Percentiles rank a stretch among this genome's conserved stretches.
phyloP scores from a whole-genome alignment of 2,797 vertebrate genomes.

The Eremophila alpestris region DNA sequence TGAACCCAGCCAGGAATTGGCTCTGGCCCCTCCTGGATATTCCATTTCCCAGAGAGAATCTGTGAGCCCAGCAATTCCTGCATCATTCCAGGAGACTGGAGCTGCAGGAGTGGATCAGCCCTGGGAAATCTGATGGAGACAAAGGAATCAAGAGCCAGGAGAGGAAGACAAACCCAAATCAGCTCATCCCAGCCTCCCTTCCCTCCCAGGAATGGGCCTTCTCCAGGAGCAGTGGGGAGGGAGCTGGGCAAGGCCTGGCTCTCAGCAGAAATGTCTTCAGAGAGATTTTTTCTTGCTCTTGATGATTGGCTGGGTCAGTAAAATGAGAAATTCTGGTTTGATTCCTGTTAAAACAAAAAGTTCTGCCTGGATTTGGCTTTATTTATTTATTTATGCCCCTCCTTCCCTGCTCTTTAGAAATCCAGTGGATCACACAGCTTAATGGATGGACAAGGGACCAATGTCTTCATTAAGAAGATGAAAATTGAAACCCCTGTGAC shows the following conservation, averaged over 20 bases:
- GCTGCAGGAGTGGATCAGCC: not conserved
- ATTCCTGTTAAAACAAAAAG: not conserved
- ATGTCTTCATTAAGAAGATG: not conserved
- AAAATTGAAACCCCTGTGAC: not conserved
- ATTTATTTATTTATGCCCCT: not conserved
- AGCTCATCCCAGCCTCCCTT: not conserved
- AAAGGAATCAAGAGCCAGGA: not conserved
- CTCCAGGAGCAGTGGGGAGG: not conserved
- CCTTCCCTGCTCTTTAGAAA: not conserved
- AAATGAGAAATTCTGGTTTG: not conserved
- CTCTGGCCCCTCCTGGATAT: accelerated
- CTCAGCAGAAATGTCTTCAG: not conserved
- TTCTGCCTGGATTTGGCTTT: not conserved
- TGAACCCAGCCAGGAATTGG: not conserved
- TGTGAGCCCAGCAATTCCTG: not conserved
- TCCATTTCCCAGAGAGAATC: not conserved
- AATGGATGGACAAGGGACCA: not conserved
- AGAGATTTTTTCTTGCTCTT: not conserved
- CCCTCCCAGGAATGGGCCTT: not conserved
- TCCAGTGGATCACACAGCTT: not conserved
- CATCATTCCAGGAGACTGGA: not conserved
- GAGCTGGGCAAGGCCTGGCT: not conserved
- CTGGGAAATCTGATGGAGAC: not conserved
- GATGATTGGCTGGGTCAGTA: not conserved
- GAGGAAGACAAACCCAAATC: not conserved